These are phyloP conservation scores for Trichogramma dendrolimi DNA, from an alignment of 2,888 invertebrate species.

Conservation along the genomic window DNA sequence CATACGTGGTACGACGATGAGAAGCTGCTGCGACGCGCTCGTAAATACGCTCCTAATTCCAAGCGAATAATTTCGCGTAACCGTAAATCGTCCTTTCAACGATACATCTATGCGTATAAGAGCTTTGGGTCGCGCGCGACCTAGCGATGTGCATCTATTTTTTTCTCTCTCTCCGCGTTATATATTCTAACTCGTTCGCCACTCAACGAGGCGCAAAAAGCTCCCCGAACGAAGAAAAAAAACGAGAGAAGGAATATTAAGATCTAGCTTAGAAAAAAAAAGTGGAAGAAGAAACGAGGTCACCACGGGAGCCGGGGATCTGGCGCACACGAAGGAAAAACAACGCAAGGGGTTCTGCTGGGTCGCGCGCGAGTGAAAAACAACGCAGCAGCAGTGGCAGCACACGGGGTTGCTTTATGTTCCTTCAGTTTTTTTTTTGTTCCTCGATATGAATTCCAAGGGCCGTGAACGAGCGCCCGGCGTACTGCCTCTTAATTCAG, in stretches of 20 bases:
- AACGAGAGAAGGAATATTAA: conserved; percentile 11
- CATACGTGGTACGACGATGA: conserved; percentile 29
- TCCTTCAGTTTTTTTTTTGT: background rate
- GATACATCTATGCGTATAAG: conserved; percentile 32
- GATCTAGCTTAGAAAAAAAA: background rate
- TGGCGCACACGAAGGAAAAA: conserved; percentile 18
- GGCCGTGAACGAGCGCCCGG: conserved; percentile 40
- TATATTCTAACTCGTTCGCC: background rate
- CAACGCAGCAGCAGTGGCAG: conserved; percentile 18
- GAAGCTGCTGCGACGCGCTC: background rate
- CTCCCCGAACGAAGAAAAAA: background rate
- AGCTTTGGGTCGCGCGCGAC: too few species aligned
- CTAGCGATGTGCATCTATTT: too few species aligned
- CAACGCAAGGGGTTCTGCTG: conserved; percentile 5
- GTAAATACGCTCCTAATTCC: conserved; percentile 38
- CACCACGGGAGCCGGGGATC: conserved; percentile 2
- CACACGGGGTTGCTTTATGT: background rate
- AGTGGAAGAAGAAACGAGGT: conserved; percentile 26
- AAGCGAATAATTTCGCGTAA: conserved; percentile 47
- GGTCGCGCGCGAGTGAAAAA: conserved; percentile 31
- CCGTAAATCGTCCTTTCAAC: conserved; percentile 51
- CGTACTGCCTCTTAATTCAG: conserved; percentile 49
- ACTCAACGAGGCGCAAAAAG: conserved; percentile 13
- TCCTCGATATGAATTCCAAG: background rate
- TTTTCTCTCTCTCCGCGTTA: too few species aligned